phyloP scores from a whole-genome alignment of 2,113 vertebrate species.

The Passer domesticus region DNA sequence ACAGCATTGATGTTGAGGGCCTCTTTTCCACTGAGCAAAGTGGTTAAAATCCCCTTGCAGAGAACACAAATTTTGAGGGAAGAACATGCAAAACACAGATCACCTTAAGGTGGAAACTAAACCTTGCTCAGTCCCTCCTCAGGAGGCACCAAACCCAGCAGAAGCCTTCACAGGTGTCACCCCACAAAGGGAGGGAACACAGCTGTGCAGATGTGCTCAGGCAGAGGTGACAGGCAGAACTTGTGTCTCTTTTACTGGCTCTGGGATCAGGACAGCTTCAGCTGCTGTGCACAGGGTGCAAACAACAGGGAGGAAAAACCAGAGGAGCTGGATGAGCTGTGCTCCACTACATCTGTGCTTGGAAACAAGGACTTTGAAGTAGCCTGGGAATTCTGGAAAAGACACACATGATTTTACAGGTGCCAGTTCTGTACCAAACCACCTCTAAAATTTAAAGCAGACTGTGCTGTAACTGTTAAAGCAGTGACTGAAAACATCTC shows the following conservation, averaged over 20 bases:
- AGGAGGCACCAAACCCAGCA: neutral
- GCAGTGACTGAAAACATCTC: accelerated
- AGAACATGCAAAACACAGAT: neutral
- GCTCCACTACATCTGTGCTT: neutral
- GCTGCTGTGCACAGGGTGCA: neutral
- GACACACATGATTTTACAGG: neutral
- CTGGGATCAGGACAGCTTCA: neutral
- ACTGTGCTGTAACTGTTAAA: neutral
- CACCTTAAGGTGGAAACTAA: neutral
- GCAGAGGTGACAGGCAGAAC: neutral
- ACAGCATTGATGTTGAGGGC: accelerated
- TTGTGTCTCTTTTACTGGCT: neutral
- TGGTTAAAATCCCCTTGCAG: neutral
- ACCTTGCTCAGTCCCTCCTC: neutral
- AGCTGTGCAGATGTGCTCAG: neutral
- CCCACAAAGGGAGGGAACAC: neutral
- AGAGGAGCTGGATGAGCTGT: neutral
- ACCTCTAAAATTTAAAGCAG: neutral
- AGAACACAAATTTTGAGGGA: neutral
- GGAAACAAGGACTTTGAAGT: neutral
- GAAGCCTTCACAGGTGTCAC: neutral
- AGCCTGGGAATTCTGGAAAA: neutral
- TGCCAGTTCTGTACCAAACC: neutral
- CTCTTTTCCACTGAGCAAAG: neutral
- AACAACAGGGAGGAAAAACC: neutral